phyloP scores from a whole-genome alignment of 64 coral and sea anemone genomes.

The Trachythela sp. region DNA sequence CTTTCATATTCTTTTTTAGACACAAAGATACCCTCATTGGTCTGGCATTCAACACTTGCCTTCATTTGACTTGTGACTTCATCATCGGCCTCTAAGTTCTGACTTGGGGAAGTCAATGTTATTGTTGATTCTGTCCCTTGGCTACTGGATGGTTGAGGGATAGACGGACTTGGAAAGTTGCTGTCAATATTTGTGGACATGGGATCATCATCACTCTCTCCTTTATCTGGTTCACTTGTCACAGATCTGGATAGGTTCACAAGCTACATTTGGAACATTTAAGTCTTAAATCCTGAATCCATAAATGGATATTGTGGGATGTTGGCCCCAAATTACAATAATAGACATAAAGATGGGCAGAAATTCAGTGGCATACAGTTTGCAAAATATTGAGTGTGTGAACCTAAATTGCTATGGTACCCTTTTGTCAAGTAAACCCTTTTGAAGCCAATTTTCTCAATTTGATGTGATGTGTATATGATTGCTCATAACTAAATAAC shows the following conservation, averaged over 20 bases:
- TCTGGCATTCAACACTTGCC: conserved; percentile 20
- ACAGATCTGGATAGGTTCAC: conserved; percentile 16
- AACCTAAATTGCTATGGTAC: conserved; percentile 41
- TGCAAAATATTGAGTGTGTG: conserved; percentile 29
- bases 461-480: too few relatives aligned
- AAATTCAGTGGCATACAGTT: conserved; percentile 16
- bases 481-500: too few relatives aligned
- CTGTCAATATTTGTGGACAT: conserved; percentile 19
- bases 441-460: too few relatives aligned
- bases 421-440: conserved; percentile 19
- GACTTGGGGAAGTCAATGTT: conserved; percentile 23
- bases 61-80: not conserved
- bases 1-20: not conserved
- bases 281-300: not conserved
- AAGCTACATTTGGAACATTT: conserved; percentile 14
- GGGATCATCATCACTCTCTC: conserved; percentile 19
- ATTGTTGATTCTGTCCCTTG: conserved; percentile 31
- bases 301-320: too few relatives aligned
- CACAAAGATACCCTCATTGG: not conserved
- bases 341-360: conserved; percentile 17
- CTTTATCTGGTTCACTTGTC: conserved; percentile 15
- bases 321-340: conserved; percentile 29
- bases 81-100: not conserved
- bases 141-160: conserved; percentile 23
- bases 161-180: not conserved